phyloP scores from a whole-genome alignment of 2,888 invertebrate genomes.

The Erebia epiphron region DNA sequence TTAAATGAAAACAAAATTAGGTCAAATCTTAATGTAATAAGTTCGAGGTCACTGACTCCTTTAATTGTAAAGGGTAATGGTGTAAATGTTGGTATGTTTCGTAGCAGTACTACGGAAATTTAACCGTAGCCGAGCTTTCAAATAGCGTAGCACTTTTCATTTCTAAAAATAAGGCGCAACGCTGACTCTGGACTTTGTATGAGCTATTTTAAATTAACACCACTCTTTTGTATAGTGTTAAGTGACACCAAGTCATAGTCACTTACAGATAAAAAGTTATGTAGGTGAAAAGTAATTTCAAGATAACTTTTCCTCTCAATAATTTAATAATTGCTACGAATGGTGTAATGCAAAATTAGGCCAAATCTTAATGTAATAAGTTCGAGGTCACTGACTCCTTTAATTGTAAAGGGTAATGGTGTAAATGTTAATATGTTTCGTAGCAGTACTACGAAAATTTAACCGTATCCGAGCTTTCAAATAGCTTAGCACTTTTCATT shows the following conservation, averaged over 20 bases:
- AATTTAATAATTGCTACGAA: background rate
- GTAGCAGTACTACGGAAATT: slow-evolving; percentile 30
- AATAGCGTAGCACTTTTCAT: slow-evolving; percentile 34
- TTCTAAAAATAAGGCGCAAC: slow-evolving; percentile 36
- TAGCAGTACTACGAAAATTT: slow-evolving; percentile 30
- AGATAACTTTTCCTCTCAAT: background rate
- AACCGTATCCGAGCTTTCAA: slow-evolving; percentile 24
- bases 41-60: slow-evolving; percentile 1
- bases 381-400: slow-evolving; percentile 2
- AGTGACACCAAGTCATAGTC: too few species aligned
- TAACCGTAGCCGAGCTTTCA: slow-evolving; percentile 25
- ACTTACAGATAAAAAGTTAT: background rate
- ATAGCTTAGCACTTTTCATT: slow-evolving; percentile 34
- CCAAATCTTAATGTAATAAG: background rate
- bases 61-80: background rate
- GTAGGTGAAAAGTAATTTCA: background rate
- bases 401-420: background rate
- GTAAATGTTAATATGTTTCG: slow-evolving; percentile 4
- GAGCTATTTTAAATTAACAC: too few species aligned
- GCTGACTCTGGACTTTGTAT: slow-evolving; percentile 24
- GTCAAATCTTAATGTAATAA: background rate
- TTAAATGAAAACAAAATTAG: background rate
- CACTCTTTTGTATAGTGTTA: too few species aligned
- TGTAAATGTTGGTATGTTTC: slow-evolving; percentile 1
- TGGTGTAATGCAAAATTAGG: background rate